Evolutionary conservation across 2,797 vertebrate genomes (phyloP).

Genomic region (Diceros bicornis): DNA sequence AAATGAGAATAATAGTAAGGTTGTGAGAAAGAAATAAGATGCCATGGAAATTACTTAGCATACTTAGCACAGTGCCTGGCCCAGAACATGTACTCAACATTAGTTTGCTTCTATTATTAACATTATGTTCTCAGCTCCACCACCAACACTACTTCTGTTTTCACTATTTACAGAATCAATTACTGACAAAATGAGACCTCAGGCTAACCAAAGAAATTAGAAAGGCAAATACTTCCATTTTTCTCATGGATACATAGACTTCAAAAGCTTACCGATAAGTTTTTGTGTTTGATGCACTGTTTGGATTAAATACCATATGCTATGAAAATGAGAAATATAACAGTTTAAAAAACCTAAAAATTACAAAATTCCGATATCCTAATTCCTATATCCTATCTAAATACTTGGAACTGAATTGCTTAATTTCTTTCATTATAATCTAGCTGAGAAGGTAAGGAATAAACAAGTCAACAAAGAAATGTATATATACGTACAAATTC

Average conservation of each 20-base stretch:
- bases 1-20: slow-evolving; percentile 18
- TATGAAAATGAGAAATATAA: slow-evolving; percentile 40
- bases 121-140: neutral
- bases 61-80: neutral
- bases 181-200: slow-evolving; percentile 34
- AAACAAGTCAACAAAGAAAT: neutral
- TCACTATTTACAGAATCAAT: slow-evolving; percentile 32
- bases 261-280: neutral
- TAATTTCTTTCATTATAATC: slow-evolving; percentile 45
- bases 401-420: slow-evolving; percentile 7
- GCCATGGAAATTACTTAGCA: slow-evolving; percentile 11
- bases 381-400: neutral
- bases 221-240: slow-evolving; percentile 29
- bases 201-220: slow-evolving; percentile 38
- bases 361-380: slow-evolving; percentile 26
- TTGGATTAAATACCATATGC: slow-evolving; percentile 45
- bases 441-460: neutral
- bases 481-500: neutral
- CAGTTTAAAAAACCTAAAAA: slow-evolving; percentile 30
- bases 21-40: slow-evolving; percentile 22
- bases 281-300: slow-evolving; percentile 18
- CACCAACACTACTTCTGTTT: neutral
- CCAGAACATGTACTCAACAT: neutral
- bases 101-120: slow-evolving; percentile 12
- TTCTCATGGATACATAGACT: neutral